Conservation (phyloP, 2,888 invertebrate species). For the Steromphala cineraria region DNA sequence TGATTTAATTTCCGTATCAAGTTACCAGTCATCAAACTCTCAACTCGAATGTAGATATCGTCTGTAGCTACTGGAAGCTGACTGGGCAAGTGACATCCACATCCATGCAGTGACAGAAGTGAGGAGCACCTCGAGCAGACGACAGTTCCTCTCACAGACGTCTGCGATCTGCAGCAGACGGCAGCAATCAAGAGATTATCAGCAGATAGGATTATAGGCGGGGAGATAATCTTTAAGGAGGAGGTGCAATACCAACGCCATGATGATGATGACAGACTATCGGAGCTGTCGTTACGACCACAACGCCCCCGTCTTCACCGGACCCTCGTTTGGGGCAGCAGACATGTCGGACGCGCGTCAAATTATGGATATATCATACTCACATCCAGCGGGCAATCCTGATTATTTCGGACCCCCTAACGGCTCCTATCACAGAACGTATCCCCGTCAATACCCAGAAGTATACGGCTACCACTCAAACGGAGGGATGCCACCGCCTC, state of each 20-base stretch:
- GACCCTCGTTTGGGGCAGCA: slow-evolving; percentile 30
- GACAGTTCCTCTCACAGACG: slow-evolving; percentile 4
- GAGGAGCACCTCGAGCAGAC: background rate
- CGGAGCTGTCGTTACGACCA: slow-evolving; percentile 72
- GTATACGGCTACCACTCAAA: slow-evolving; percentile 49
- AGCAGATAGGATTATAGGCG: background rate
- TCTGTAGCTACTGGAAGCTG: background rate
- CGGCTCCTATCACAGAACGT: slow-evolving; percentile 44
- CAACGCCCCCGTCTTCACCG: slow-evolving; percentile 39
- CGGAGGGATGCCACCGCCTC: slow-evolving; percentile 35
- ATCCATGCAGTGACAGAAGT: background rate
- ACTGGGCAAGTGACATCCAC: background rate
- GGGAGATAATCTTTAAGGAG: background rate
- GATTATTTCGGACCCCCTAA: slow-evolving; percentile 50
- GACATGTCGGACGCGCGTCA: slow-evolving; percentile 64
- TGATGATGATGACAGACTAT: slow-evolving; percentile 73
- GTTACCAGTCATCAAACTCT: slow-evolving; percentile 1
- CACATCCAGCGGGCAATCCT: slow-evolving; percentile 50
- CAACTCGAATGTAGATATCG: slow-evolving; percentile 2
- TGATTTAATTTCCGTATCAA: slow-evolving; percentile 1
- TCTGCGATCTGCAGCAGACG: slow-evolving; percentile 7
- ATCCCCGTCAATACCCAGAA: slow-evolving; percentile 42
- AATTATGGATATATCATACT: slow-evolving; percentile 66
- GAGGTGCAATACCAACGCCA: slow-evolving; percentile 26
- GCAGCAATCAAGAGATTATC: background rate